phyloP scores from a whole-genome alignment of 2,888 invertebrate genomes.

The Chymomyza fuscimana region DNA sequence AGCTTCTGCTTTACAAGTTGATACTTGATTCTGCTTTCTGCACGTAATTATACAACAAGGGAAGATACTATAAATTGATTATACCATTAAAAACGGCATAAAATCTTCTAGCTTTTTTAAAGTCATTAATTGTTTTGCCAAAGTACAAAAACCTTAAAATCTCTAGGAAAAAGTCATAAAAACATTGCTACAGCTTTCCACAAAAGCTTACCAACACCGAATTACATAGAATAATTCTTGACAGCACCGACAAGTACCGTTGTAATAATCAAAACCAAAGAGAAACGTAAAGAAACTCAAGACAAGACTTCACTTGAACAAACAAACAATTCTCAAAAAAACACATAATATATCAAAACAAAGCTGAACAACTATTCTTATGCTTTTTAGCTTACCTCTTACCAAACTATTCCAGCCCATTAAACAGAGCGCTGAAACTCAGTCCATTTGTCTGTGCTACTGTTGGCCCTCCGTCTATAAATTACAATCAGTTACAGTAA shows the following conservation, averaged over 20 bases:
- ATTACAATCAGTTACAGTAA: slow-evolving; percentile 59
- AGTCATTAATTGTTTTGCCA: neutral
- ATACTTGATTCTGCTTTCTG: too few species aligned
- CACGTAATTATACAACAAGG: too few species aligned
- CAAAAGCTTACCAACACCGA: neutral
- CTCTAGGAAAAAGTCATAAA: neutral
- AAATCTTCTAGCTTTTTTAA: neutral
- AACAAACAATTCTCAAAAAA: slow-evolving; percentile 23
- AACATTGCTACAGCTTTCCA: neutral
- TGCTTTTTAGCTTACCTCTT: slow-evolving; percentile 8
- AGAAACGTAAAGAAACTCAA: neutral
- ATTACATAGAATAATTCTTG: neutral
- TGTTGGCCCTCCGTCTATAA: slow-evolving; percentile 30
- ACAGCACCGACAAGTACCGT: neutral
- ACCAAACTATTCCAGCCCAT: slow-evolving; percentile 25
- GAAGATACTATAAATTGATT: too few species aligned
- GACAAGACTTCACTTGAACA: neutral
- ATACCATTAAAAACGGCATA: neutral
- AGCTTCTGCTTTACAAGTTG: too few species aligned
- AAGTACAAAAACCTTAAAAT: neutral
- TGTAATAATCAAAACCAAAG: neutral
- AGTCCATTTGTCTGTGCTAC: slow-evolving; percentile 20
- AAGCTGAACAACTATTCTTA: neutral
- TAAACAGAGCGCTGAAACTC: slow-evolving; percentile 40
- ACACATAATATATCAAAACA: neutral